Evolutionary conservation across 2,113 vertebrate genomes (phyloP).

Genomic region (Heterotilapia buettikoferi): DNA sequence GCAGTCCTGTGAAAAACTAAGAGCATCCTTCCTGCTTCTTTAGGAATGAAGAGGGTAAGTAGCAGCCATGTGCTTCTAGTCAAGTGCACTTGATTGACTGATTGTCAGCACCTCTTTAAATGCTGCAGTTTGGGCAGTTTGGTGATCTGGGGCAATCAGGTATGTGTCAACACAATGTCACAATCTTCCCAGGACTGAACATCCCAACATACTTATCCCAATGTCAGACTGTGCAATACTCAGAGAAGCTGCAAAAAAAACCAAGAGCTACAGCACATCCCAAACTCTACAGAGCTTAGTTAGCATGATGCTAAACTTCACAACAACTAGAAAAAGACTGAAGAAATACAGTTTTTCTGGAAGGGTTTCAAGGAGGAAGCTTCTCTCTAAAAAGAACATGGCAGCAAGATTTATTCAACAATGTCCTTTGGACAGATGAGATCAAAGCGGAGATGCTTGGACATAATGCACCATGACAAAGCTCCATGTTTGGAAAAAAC

Average conservation of each 20-base stretch:
- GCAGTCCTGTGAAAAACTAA: neutral
- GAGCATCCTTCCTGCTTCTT: neutral
- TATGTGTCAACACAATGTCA: neutral
- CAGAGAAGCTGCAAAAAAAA: neutral
- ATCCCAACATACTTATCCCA: neutral
- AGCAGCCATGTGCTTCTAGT: neutral
- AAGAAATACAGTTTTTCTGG: neutral
- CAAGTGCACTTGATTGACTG: neutral
- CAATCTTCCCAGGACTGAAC: neutral
- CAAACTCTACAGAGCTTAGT: neutral
- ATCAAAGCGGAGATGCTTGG: neutral
- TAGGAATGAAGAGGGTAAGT: neutral
- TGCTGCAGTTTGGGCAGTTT: neutral
- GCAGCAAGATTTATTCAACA: neutral
- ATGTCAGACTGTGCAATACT: neutral
- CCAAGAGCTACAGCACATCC: neutral
- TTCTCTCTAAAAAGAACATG: neutral
- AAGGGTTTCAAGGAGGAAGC: neutral
- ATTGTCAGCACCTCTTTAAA: neutral
- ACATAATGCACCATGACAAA: neutral
- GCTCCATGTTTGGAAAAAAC: neutral
- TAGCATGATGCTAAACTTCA: neutral
- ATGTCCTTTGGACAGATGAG: neutral
- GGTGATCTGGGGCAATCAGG: neutral
- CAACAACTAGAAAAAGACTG: neutral